Evolutionary conservation across 1,140 invertebrate genomes (phyloP), one percentile per base, ranked within the genome.

Genomic region (Anastrepha ludens): DNA sequence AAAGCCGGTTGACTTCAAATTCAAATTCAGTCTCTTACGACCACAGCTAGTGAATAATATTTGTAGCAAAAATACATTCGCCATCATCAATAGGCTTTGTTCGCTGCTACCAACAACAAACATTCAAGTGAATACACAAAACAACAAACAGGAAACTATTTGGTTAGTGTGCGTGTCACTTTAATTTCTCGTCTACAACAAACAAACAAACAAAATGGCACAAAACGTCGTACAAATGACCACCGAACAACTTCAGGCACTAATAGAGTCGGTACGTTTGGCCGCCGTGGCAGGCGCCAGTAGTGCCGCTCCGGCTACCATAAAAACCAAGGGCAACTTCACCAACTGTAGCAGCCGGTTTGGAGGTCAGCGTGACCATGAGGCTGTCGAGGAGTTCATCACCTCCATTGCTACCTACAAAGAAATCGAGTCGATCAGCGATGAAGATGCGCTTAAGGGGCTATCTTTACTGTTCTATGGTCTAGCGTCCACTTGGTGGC

Each of bases 401-500:
- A 90, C 87, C 3, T 90, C 90, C 3, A 89, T 93, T 78, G 90
- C 90, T 64, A 90, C 92, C 0, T 93, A 91, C 89, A 93, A 93
- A 86, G 91, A 93, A 85, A 86, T 93, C 44, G 92, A 93, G 87
- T 89, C 90, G 2, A 93, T 93, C 9, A 91, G 89, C 20, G 92
- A 93, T 60, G 89, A 88, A 41, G 92, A 93, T 86, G 92, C 92
- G 5, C 64, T 92, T 1, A 91, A 90, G 59, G 93, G 94, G 0
- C 64, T 94, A 1, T 91, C 93, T 2, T 89, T 94, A 88, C 89
- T 94, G 5, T 89, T 94, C 50, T 90, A 89, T 15, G 93, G 91
- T 17, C 44, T 91, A 3, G 94, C 94, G 8, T 93, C 93, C 6
- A 93, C 91, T 8, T 94, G 94, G 94, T 94, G 93, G 93, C 91